These are phyloP conservation scores for Phylloscopus whistleri DNA, from an alignment of 2,113 vertebrate species.

Conservation along the genomic window DNA sequence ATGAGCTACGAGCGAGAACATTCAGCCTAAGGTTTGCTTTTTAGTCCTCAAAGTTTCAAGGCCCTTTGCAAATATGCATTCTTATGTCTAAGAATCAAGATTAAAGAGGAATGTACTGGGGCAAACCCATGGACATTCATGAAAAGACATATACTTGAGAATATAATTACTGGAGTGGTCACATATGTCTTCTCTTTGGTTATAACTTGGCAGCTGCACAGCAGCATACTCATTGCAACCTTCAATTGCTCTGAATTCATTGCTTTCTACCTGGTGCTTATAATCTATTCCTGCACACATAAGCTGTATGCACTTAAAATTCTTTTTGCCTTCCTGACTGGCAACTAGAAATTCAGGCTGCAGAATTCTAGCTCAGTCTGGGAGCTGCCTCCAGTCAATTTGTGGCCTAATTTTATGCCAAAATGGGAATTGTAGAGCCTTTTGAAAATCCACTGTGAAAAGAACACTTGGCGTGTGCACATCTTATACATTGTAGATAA, in stretches of 20 bases:
- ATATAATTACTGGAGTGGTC: neutral
- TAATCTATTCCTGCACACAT: neutral
- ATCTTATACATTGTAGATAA: neutral
- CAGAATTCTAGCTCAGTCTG: neutral
- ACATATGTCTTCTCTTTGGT: neutral
- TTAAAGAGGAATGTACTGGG: neutral
- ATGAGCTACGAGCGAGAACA: neutral
- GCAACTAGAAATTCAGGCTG: neutral
- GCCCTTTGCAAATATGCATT: neutral
- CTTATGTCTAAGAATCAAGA: neutral
- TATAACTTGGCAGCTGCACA: neutral
- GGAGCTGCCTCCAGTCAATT: neutral
- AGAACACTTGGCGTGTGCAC: neutral
- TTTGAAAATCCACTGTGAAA: conserved; percentile 26
- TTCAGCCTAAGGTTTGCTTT: neutral
- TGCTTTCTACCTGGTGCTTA: neutral
- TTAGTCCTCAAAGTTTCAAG: neutral
- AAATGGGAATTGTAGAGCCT: conserved; percentile 1
- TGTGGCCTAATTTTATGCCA: neutral
- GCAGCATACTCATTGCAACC: neutral
- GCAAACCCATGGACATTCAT: neutral
- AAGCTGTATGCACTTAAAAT: neutral
- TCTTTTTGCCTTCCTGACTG: neutral
- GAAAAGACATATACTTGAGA: neutral
- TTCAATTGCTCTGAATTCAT: neutral